A percentile compares a stretch with the other conserved stretches of the same genome.
These are phyloP conservation scores for Acridotheres tristis DNA, from an alignment of 2,797 vertebrate genomes.

Conservation along the genomic window DNA sequence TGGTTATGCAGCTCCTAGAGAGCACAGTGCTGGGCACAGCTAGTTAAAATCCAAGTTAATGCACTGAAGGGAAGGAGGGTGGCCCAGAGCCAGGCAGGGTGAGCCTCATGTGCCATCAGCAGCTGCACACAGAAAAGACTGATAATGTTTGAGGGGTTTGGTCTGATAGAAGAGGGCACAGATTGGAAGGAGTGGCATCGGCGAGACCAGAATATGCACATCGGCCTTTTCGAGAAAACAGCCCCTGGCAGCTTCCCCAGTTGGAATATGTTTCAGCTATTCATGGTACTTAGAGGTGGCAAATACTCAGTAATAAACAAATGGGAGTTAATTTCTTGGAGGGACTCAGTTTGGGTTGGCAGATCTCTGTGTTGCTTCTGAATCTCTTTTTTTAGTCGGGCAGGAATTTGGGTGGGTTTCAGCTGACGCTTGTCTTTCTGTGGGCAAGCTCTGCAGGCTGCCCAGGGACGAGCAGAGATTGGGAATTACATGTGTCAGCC, in stretches of 20 bases:
- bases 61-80: neutral
- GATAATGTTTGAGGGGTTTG: neutral
- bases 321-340: constrained; percentile 1
- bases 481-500: neutral
- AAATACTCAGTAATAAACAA: neutral
- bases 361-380: neutral
- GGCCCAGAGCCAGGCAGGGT: neutral
- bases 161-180: neutral
- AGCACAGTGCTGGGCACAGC: neutral
- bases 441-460: neutral
- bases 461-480: neutral
- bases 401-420: neutral
- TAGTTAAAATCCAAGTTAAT: neutral
- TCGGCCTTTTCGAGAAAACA: neutral
- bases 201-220: fast-evolving
- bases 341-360: neutral
- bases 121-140: neutral
- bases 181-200: neutral
- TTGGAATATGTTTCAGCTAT: neutral
- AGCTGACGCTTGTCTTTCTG: neutral
- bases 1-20: neutral
- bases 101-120: fast-evolving
- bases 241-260: neutral
- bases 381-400: neutral
- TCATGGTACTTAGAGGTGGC: neutral